phyloP scores from a whole-genome alignment of 2,888 invertebrate species.

The Conus canariensis region DNA sequence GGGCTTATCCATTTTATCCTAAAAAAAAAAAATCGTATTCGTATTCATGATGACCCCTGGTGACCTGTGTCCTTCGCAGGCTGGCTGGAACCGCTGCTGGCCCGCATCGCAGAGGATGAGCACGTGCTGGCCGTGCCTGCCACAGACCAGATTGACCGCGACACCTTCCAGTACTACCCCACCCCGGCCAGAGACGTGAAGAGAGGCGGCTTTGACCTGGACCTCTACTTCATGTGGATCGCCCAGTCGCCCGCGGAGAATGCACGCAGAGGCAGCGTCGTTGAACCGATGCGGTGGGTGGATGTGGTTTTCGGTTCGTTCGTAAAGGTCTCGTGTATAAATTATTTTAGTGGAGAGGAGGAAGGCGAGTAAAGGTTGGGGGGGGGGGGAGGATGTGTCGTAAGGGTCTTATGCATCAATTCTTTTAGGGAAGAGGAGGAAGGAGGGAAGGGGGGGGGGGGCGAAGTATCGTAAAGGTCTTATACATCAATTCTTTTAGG shows the following conservation, averaged over 20 bases:
- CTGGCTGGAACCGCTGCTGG: constrained; percentile 57
- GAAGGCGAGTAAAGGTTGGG: background rate
- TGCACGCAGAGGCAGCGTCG: background rate
- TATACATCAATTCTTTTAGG: too few relatives aligned
- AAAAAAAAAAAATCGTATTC: too few relatives aligned
- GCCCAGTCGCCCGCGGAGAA: constrained; percentile 34
- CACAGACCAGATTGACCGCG: constrained; percentile 47
- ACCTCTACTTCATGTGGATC: constrained; percentile 62
- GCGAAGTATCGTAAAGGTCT: too few relatives aligned
- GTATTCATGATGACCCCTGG: too few relatives aligned
- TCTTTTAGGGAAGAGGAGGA: too few relatives aligned
- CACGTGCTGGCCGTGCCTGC: constrained; percentile 52
- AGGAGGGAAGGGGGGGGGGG: too few relatives aligned
- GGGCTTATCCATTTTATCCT: too few relatives aligned
- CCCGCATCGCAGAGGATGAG: constrained; percentile 48
- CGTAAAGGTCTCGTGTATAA: background rate
- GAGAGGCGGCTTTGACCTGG: constrained; percentile 47
- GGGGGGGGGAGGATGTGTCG: background rate
- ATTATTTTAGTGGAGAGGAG: background rate
- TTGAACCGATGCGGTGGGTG: constrained; percentile 43
- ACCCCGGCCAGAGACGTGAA: background rate
- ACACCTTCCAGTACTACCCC: constrained; percentile 46
- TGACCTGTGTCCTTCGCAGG: constrained; percentile 30
- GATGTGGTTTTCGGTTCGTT: background rate
- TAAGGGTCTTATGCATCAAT: background rate